A percentile compares a stretch with the other conserved stretches of the same genome.
Evolutionary conservation across 1,140 invertebrate species (phyloP).

Genomic region (Drusus annulatus): DNA sequence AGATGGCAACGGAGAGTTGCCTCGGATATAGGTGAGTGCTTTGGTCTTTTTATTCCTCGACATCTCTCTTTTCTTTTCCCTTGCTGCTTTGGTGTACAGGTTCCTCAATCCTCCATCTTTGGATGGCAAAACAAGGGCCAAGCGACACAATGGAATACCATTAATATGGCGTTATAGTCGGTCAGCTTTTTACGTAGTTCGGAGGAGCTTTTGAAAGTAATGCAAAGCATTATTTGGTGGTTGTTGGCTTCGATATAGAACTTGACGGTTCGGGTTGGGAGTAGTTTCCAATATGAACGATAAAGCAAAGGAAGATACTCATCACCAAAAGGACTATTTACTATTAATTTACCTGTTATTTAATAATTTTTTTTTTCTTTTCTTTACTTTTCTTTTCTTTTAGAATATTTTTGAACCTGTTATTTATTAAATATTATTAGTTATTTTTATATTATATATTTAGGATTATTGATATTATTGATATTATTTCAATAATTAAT

Average conservation of each 20-base stretch:
- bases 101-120: neutral
- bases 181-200: neutral
- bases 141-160: neutral
- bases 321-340: no score
- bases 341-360: no score
- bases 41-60: conserved; percentile 31
- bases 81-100: conserved; percentile 9
- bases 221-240: neutral
- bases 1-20: conserved; percentile 41
- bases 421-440: no score
- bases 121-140: neutral
- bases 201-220: neutral
- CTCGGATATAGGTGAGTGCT: conserved; percentile 44
- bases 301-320: no score
- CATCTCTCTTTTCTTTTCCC: conserved; percentile 34
- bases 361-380: no score
- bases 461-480: no score
- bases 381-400: no score
- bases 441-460: no score
- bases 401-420: no score
- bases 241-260: neutral
- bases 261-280: neutral
- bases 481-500: no score
- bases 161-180: no score
- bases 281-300: no score